Base-by-base conservation (phyloP, 2,888 invertebrate genomes). In the Alsophila aescularia region DNA sequence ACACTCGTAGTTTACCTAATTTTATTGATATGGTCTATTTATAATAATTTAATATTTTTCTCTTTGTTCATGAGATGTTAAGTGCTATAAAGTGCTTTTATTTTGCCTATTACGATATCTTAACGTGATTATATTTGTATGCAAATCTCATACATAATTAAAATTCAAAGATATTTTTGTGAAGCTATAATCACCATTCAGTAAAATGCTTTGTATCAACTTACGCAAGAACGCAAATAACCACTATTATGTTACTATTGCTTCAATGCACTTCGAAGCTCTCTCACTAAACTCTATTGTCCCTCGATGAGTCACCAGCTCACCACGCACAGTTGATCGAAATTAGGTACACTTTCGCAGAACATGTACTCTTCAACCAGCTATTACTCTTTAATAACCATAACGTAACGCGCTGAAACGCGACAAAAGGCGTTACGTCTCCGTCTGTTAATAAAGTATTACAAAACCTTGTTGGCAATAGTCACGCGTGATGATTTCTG, bases 391-490 rank as follows among this genome's bases (percentile, higher is more conserved):
- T 49, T 70, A 67, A 73, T 70, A 68, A 60, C 57, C 62, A 60
- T 75, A 72, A 62, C 68, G 66, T 60, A 65, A 66, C 67, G 15
- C 27, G 32, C 39, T 37, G 54, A 52, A 64, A 62, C 60, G 45
- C 58, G 50, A 66, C 69, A 66, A 69, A 69, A 68, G 69, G 64
- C 55, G 68, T 74, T 68, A 66, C 66, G 66, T 65, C 65, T 63
- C 54, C 51, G 45, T 62, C 54, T 41, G 58, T 47, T 67, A 62
- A 65, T 58, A 51, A 48, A 48, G 58, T 64, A 58, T 64, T 69
- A 67, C 64, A 62, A 69, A 73, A 69, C 59, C 35, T 27, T 49
- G 63, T 60, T 56, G 51, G 49, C 58, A 48, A 60, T 54, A 49
- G 51, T 52, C 50, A 59, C 64, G 67, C 57, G 58, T 63, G 57